Evolutionary conservation across 2,888 invertebrate species (phyloP).

Genomic region (Ligdia adustata): DNA sequence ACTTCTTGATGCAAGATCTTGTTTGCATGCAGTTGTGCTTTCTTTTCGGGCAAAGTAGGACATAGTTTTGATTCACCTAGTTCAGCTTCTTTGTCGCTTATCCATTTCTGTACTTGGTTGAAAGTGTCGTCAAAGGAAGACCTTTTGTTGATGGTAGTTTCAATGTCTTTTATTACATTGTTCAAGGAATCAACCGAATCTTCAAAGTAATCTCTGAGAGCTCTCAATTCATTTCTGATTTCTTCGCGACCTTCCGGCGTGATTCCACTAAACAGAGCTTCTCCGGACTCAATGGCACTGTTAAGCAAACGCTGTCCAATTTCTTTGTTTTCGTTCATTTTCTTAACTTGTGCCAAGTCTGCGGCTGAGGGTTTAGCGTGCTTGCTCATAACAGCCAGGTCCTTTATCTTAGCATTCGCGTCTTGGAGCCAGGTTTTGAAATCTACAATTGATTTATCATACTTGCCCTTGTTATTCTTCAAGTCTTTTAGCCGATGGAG

Average conservation of each 20-base stretch:
- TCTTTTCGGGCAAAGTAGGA: conserved; percentile 94
- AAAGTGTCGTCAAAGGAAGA: conserved; percentile 97
- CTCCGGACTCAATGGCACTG: conserved; percentile 93
- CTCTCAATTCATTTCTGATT: conserved; percentile 91
- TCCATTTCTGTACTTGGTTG: conserved; percentile 94
- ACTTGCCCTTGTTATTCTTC: conserved; percentile 87
- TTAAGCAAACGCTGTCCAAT: conserved; percentile 91
- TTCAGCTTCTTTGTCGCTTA: conserved; percentile 90
- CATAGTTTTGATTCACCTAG: conserved; percentile 88
- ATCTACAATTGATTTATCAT: conserved; percentile 86
- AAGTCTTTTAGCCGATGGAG: conserved; percentile 89
- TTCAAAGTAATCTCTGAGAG: conserved; percentile 92
- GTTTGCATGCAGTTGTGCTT: conserved; percentile 91
- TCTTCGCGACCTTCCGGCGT: conserved; percentile 94
- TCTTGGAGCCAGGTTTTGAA: conserved; percentile 92
- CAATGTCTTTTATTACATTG: conserved; percentile 93
- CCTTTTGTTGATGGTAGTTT: conserved; percentile 94
- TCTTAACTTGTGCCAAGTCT: conserved; percentile 90
- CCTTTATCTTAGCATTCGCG: conserved; percentile 89
- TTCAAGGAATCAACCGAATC: conserved; percentile 93
- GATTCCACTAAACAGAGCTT: conserved; percentile 93
- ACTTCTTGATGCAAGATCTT: conserved; percentile 94
- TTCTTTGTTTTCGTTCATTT: conserved; percentile 89
- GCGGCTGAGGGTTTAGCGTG: conserved; percentile 90
- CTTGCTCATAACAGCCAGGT: conserved; percentile 89